Base-by-base conservation (phyloP, 2,888 invertebrate genomes). In the Chelonus formosanus region DNA sequence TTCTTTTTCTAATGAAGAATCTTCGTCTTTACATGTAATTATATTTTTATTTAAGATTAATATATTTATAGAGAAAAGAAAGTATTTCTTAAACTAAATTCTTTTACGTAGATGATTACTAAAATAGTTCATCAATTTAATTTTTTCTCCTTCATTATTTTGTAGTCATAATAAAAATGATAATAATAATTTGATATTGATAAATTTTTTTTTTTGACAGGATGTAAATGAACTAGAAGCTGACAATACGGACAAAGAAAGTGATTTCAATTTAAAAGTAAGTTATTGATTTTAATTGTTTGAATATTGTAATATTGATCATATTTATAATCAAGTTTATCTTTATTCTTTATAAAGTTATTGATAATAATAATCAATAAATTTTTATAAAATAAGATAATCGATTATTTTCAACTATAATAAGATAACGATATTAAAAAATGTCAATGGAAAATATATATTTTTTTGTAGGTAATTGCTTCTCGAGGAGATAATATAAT, bases 401-500 rank as follows among this genome's bases (percentile, higher is more conserved):
- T 20, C 2, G 20, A 20, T 20, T 20, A 20, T 20, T 20, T 20
- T 20, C 2, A 20, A 20, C 20, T 20, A 20, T 20, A 20, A 20
- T 20, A 20, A 20, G 20, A 20, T 20, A 2, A 2, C 2, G 20
- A 20, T 20, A 20, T 20, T 20, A 20, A 20, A 20, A 20, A 20
- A 20, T 20, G 20, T 20, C 20, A 20, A 20, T 20, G 20, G 20
- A 20, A 1, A 20, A 20, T 43, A 36, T 44, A 7, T 55, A 35
- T 44, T 55, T 34, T 20, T 47, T 61, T 57, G 43, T 89, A 93
- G 86, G 91, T 95, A 70, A 93, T 95, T 69, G 92, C 94, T 0
- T 91, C 94, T 0, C 90, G 94, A 8, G 94, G 94, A 0, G 92
- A 92, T 82, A 92, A 93, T 82, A 95, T 95, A 78, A 95, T 95